Percentiles rank a stretch among this genome's conserved stretches.
phyloP scores from a whole-genome alignment of 2,113 vertebrate species.

The Addax nasomaculatus region DNA sequence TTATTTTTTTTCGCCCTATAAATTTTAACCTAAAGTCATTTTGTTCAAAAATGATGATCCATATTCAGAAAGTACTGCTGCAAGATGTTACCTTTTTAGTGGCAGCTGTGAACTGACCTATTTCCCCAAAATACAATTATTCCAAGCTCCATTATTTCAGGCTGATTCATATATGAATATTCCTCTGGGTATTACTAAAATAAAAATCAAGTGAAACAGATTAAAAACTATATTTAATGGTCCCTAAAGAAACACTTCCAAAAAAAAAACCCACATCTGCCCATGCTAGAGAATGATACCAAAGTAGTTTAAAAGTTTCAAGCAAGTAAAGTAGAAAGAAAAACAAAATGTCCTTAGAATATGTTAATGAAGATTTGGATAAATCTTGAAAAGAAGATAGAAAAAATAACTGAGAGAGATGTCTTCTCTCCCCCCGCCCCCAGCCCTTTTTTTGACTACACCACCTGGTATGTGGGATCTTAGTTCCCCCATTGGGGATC shows the following conservation, averaged over 20 bases:
- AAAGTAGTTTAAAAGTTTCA: background rate
- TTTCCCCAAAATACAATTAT: conserved; percentile 59
- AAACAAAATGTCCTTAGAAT: background rate
- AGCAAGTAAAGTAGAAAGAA: background rate
- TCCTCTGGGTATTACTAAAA: conserved; percentile 52
- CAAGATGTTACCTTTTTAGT: background rate
- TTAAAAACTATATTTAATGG: conserved; percentile 67
- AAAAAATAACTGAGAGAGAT: background rate
- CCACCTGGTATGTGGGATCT: background rate
- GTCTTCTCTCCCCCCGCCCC: accelerated
- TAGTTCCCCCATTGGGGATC: background rate
- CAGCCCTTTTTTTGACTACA: background rate
- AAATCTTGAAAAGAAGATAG: background rate
- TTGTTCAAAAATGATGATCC: background rate
- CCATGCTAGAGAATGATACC: background rate
- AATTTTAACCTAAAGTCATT: background rate
- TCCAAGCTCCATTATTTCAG: conserved; percentile 43
- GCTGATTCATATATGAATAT: conserved; percentile 56
- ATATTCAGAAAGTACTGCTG: background rate
- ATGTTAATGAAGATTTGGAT: background rate
- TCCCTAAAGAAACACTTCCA: conserved; percentile 36
- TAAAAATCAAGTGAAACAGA: conserved; percentile 64
- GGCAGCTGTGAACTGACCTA: conserved; percentile 54
- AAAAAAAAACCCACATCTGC: background rate
- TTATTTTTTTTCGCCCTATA: too few species aligned